These are phyloP conservation scores for Acholoe squamosa DNA, from an alignment of 2,888 invertebrate species.

Conservation along the genomic window DNA sequence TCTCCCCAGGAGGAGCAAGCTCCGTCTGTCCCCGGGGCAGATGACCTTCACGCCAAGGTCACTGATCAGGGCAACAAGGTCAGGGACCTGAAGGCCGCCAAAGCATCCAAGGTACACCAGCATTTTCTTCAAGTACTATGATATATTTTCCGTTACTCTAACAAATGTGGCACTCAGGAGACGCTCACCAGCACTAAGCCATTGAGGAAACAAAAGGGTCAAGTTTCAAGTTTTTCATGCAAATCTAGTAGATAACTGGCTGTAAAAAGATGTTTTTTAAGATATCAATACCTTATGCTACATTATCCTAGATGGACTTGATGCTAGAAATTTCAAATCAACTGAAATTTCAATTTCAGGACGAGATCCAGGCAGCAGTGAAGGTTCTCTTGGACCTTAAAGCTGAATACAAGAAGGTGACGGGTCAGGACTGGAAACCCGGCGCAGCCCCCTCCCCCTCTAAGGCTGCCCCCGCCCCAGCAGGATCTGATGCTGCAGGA, in stretches of 20 bases:
- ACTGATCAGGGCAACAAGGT: slow-evolving; percentile 88
- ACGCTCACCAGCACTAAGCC: too few relatives aligned
- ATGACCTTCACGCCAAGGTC: slow-evolving; percentile 81
- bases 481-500: slow-evolving; percentile 65
- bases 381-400: slow-evolving; percentile 73
- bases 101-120: slow-evolving; percentile 72
- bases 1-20: slow-evolving; percentile 70
- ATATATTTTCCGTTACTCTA: too few relatives aligned
- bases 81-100: slow-evolving; percentile 86
- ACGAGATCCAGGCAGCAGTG: slow-evolving; percentile 71
- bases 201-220: too few relatives aligned
- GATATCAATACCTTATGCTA: too few relatives aligned
- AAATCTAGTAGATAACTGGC: too few relatives aligned
- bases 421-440: slow-evolving; percentile 74
- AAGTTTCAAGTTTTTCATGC: too few relatives aligned
- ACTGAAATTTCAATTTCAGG: slow-evolving; percentile 43
- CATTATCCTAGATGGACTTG: too few relatives aligned
- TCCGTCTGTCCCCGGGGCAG: slow-evolving; percentile 40
- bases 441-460: slow-evolving; percentile 24
- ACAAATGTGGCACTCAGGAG: too few relatives aligned
- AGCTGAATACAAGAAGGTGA: slow-evolving; percentile 69
- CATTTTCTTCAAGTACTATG: too few relatives aligned
- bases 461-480: slow-evolving; percentile 40
- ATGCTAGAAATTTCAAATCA: too few relatives aligned
- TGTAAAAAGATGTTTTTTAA: too few relatives aligned